Evolutionary conservation across 2,888 invertebrate genomes (phyloP).

Genomic region (Cerastis leucographa): DNA sequence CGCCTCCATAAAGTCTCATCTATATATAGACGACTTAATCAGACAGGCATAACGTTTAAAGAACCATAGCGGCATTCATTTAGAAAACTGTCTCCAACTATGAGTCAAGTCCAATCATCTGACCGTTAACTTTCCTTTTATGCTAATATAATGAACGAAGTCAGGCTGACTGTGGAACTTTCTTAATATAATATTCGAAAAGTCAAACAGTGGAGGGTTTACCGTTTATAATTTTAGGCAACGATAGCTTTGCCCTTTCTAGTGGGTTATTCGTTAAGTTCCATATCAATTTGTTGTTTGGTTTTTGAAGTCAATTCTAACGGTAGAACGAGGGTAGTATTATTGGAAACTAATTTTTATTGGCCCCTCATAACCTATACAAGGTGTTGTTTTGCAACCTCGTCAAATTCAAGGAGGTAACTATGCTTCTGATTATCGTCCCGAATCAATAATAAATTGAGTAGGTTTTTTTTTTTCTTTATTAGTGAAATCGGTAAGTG

Average conservation of each 20-base stretch:
- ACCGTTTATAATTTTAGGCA: slow-evolving; percentile 75
- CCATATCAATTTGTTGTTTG: slow-evolving; percentile 54
- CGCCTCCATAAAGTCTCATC: slow-evolving; percentile 4
- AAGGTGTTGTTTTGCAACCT: too few relatives aligned
- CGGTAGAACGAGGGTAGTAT: not conserved
- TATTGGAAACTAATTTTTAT: slow-evolving; percentile 27
- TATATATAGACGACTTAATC: slow-evolving; percentile 33
- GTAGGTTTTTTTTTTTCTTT: too few relatives aligned
- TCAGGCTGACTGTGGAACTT: slow-evolving; percentile 72
- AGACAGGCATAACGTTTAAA: slow-evolving; percentile 45
- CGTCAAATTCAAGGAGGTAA: too few relatives aligned
- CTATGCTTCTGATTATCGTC: too few relatives aligned
- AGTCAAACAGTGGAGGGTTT: slow-evolving; percentile 75
- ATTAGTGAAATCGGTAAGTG: too few relatives aligned
- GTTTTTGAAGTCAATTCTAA: slow-evolving; percentile 30
- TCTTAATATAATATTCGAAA: slow-evolving; percentile 80
- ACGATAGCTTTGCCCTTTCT: slow-evolving; percentile 64
- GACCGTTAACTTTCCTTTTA: slow-evolving; percentile 79
- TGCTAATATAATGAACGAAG: slow-evolving; percentile 78
- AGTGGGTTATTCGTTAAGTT: slow-evolving; percentile 61
- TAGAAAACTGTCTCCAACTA: slow-evolving; percentile 63
- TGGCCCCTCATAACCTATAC: slow-evolving; percentile 2
- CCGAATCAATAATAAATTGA: too few relatives aligned
- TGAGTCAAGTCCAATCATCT: slow-evolving; percentile 68
- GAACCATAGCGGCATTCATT: slow-evolving; percentile 56